Base-by-base conservation (phyloP, 2,888 invertebrate genomes). In the Chelonus formosanus region DNA sequence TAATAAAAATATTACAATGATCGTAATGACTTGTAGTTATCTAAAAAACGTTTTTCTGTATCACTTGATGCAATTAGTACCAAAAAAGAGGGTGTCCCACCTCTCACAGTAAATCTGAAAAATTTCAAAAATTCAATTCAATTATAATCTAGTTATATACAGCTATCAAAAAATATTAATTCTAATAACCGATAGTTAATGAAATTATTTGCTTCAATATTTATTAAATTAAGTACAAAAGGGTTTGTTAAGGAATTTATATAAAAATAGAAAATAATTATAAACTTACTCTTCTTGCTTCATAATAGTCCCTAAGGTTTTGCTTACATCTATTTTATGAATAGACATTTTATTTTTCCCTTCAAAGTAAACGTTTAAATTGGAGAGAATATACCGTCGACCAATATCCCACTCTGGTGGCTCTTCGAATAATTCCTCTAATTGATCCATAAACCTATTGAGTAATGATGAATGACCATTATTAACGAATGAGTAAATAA, bases 331-430 rank as follows among this genome's bases (percentile, higher is more conserved):
- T 3, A 92, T 85, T 69, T 88, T 84, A 76, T 89, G 87, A 0
- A 91, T 85, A 77, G 85, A 20, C 20, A 20, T 87, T 69, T 87
- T 88, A 70, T 89, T 86, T 62, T 85, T 84, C 61, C 91, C 91
- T 84, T 94, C 93, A 78, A 89, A 94, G 78, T 93, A 95, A 1
- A 95, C 86, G 81, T 89, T 88, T 1, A 95, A 78, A 63, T 85
- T 88, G 0, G 86, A 84, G 5, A 86, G 77, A 56, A 79, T 87
- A 79, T 94, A 96, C 73, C 89, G 89, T 35, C 86, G 84, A 0
- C 90, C 85, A 47, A 81, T 82, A 79, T 96, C 96, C 91, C 93
- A 94, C 0, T 88, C 87, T 3, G 91, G 87, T 40, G 88, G 87
- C n/a, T 89, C 89, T 0, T 86, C 86, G 76, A 95, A 92, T 52